These are phyloP conservation scores for Muricea muricata DNA, from an alignment of 92 coral and sea anemone genomes.

Conservation along the genomic window DNA sequence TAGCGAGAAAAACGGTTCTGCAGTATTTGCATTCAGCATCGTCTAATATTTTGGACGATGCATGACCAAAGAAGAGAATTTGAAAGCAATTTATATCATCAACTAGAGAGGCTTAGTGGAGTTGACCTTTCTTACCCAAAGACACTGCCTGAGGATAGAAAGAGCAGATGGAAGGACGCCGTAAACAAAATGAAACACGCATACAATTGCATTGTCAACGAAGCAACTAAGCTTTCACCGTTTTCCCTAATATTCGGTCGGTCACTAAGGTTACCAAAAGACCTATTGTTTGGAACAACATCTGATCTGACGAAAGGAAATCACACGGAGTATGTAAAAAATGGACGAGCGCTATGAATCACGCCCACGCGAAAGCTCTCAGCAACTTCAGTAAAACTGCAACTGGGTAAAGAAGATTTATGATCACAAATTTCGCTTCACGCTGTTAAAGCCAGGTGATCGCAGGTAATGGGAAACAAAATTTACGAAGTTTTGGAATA, in stretches of 20 bases:
- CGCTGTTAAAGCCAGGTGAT: neutral
- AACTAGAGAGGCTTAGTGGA: neutral
- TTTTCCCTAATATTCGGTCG: no score
- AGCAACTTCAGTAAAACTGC: neutral
- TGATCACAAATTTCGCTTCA: slow-evolving; percentile 4
- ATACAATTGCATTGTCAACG: neutral
- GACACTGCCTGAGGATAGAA: neutral
- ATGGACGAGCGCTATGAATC: neutral
- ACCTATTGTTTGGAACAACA: no score
- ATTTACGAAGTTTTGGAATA: neutral
- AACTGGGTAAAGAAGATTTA: neutral
- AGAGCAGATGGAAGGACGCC: slow-evolving; percentile 14
- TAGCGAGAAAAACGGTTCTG: no score
- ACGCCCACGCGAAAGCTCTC: neutral
- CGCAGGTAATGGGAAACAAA: neutral
- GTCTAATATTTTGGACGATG: neutral
- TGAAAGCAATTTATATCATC: no score
- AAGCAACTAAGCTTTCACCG: neutral
- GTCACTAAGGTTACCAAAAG: no score
- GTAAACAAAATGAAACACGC: neutral
- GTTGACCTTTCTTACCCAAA: neutral
- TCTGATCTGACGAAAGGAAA: neutral
- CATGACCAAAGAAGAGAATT: no score
- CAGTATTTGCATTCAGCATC: no score
- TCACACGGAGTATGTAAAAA: neutral